Conservation (phyloP, 2,113 vertebrate species). For the Protobothrops mucrosquamatus region DNA sequence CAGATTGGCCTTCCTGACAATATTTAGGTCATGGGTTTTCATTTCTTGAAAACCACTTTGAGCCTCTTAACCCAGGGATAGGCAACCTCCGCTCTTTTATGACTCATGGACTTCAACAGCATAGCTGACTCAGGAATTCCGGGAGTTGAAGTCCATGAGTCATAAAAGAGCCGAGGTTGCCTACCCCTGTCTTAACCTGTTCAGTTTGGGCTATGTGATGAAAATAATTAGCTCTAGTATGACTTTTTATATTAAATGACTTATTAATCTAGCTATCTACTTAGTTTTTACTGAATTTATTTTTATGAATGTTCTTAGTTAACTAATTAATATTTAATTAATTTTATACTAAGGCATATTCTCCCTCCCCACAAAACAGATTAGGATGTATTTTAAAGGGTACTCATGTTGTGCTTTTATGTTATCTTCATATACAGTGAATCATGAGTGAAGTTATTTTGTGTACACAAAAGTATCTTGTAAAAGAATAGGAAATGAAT, state of each 20-base stretch:
- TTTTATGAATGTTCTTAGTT: neutral
- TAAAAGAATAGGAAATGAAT: neutral
- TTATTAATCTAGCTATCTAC: neutral
- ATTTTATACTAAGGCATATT: neutral
- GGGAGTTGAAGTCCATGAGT: too few species aligned
- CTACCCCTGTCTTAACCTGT: neutral
- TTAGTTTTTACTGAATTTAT: neutral
- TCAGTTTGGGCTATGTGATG: neutral
- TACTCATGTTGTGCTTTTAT: neutral
- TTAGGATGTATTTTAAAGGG: neutral
- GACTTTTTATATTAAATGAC: neutral
- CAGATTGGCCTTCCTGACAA: neutral
- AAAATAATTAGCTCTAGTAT: neutral
- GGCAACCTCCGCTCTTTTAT: too few species aligned
- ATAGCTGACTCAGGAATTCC: too few species aligned
- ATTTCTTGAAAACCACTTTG: neutral
- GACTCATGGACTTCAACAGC: too few species aligned
- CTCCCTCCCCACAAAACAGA: neutral
- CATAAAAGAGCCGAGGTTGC: too few species aligned
- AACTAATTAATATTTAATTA: neutral
- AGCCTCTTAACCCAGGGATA: neutral
- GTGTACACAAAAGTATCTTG: neutral
- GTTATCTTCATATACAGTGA: neutral
- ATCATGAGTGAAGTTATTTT: neutral
- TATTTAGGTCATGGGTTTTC: neutral